Evolutionary conservation across 2,888 invertebrate genomes (phyloP), one percentile per base, ranked within the genome.

Genomic region (Dugesia japonica): DNA sequence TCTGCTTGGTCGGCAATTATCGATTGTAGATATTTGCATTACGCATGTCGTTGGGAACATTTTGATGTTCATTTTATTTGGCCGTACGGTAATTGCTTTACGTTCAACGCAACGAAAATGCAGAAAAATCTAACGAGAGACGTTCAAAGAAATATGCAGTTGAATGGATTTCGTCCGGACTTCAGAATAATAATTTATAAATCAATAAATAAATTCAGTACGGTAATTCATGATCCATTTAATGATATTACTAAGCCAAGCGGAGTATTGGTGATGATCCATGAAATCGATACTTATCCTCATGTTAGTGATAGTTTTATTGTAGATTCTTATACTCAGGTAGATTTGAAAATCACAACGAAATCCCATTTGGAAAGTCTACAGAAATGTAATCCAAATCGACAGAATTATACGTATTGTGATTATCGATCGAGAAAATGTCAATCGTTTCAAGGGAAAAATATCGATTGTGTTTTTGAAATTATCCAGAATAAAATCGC

Each of bases 221-320:
- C 28, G 4, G 27, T 28, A 1, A 23, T 28, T 4, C 28, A 28
- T 28, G 72, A 72, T 28, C 72, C 72, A 4, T 42, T 42, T 26
- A 42, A 75, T 42, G 23, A 20, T n/a, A 27, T 26, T 23, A 26
- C 20, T 1, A 42, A 42, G 9, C 71, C 75, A 4, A 26, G 26
- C 17, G 75, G 75, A 7, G 26, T 38, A 1, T n/a, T 75, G 20
- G 75, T 75, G 7, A 75, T 75, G 75, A 75, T 75, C 9, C 75
- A 75, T 28, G 75, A 75, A 28, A 20, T 26, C 15, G 71, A 75
- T 20, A 75, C 75, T 9, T 75, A 56, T 26, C 75, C 75, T 13
- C 31, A 33, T 56, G 26, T 75, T 23, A 42, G 26, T 20, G 75
- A 75, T 9, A 33, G 33, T 26, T 75, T 33, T 20, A 23, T 75